Conservation (phyloP, 2,113 vertebrate species). For the Cynoglossus semilaevis region DNA sequence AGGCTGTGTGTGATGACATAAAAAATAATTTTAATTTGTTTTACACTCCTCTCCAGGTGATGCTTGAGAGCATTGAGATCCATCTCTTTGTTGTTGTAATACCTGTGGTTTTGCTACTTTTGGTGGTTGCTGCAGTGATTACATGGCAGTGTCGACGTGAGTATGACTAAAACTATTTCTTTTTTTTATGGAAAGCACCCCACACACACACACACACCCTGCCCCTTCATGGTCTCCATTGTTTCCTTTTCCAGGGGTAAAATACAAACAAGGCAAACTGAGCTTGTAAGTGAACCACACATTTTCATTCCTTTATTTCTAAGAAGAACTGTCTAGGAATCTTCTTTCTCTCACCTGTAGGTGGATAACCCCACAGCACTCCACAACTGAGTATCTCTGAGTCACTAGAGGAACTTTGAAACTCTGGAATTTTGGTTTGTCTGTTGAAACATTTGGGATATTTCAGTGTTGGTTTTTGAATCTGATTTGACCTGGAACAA, state of each 20-base stretch:
- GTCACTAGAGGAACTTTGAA: constrained; percentile 57
- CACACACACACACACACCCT: not conserved
- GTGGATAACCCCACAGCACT: constrained; percentile 26
- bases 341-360: constrained; percentile 27
- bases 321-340: too few relatives aligned
- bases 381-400: constrained; percentile 36
- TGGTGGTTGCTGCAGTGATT: constrained; percentile 17
- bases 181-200: too few relatives aligned
- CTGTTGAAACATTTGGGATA: too few relatives aligned
- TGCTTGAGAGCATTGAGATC: not conserved
- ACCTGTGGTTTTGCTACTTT: constrained; percentile 44
- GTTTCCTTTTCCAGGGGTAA: constrained; percentile 43
- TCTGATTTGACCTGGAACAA: too few relatives aligned
- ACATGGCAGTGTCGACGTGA: constrained; percentile 55
- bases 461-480: not conserved
- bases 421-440: not conserved
- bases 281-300: constrained; percentile 46
- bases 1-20: too few relatives aligned
- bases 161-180: constrained; percentile 30
- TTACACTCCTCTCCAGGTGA: constrained; percentile 27
- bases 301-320: not conserved
- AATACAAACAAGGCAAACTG: constrained; percentile 43
- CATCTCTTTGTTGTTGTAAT: constrained; percentile 42
- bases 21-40: not conserved
- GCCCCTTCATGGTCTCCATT: not conserved